phyloP scores from a whole-genome alignment of 2,113 vertebrate species.

The Thamnaconus septentrionalis region DNA sequence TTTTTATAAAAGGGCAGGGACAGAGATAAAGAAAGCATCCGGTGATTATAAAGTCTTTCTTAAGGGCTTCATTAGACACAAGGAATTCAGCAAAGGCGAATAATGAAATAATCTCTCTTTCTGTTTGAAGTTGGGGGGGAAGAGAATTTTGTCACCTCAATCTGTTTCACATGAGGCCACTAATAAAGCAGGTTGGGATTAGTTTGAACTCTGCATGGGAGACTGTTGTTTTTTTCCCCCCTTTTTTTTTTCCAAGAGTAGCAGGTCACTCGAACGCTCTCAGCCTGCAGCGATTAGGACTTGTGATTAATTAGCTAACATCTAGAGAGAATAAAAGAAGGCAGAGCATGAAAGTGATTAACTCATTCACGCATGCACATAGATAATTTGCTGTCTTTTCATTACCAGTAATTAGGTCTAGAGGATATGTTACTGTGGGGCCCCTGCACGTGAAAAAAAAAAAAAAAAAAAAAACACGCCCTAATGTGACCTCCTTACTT shows the following conservation, averaged over 20 bases:
- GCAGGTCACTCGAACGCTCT: slow-evolving; percentile 41
- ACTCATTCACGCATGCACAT: slow-evolving; percentile 38
- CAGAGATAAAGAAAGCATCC: not conserved
- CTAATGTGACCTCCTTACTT: slow-evolving; percentile 16
- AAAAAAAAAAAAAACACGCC: not conserved
- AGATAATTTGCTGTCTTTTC: slow-evolving; percentile 46
- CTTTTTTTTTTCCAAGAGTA: slow-evolving; percentile 15
- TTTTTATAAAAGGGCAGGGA: not conserved
- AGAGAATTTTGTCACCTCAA: not conserved
- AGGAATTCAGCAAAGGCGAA: slow-evolving; percentile 10
- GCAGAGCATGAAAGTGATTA: slow-evolving; percentile 46
- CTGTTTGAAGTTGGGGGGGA: slow-evolving; percentile 24
- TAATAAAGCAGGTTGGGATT: slow-evolving; percentile 34
- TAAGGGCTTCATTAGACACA: slow-evolving; percentile 22
- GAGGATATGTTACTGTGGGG: slow-evolving; percentile 16
- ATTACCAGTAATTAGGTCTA: slow-evolving; percentile 44
- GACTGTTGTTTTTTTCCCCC: too few relatives aligned
- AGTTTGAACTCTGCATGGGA: slow-evolving; percentile 33
- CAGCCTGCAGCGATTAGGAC: slow-evolving; percentile 45
- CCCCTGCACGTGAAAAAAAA: slow-evolving; percentile 8
- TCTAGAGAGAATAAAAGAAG: slow-evolving; percentile 41
- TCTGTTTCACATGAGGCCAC: slow-evolving; percentile 12
- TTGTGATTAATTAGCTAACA: slow-evolving; percentile 57
- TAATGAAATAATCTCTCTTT: slow-evolving; percentile 15
- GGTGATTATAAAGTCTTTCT: slow-evolving; percentile 6